Conservation (phyloP, 1,140 invertebrate species). For the Goniozus legneri region DNA sequence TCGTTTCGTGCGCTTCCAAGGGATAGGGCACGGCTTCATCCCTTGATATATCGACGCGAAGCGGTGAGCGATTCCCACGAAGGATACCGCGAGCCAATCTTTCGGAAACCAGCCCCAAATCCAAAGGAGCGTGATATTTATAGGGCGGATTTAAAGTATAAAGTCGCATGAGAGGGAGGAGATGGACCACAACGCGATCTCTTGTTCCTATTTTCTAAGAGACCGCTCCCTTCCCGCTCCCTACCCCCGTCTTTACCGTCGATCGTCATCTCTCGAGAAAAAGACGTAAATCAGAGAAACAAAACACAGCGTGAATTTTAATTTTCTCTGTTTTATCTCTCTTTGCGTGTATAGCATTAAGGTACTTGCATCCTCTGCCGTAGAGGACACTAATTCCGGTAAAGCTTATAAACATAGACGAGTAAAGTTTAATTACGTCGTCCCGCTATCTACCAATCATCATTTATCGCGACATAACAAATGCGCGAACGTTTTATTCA, state of each 20-base stretch:
- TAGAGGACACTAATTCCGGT: too few relatives aligned
- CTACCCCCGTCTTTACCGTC: not conserved
- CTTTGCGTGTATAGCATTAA: too few relatives aligned
- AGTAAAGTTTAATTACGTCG: too few relatives aligned
- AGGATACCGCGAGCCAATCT: conserved; percentile 55
- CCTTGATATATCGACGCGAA: conserved; percentile 52
- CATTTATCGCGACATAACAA: conserved; percentile 17
- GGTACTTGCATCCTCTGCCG: too few relatives aligned
- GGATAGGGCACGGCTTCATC: conserved; percentile 40
- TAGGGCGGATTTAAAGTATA: conserved; percentile 56
- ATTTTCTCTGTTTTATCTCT: too few relatives aligned
- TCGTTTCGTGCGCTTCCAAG: conserved; percentile 34
- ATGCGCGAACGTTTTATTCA: conserved; percentile 24
- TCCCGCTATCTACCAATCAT: too few relatives aligned
- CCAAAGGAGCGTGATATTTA: conserved; percentile 55
- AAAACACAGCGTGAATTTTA: too few relatives aligned
- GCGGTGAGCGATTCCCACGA: conserved; percentile 53
- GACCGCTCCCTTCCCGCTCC: conserved; percentile 20
- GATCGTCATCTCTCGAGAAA: too few relatives aligned
- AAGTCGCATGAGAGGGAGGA: conserved; percentile 32
- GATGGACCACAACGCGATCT: conserved; percentile 4
- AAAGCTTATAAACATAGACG: too few relatives aligned
- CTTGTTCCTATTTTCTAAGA: conserved; percentile 48
- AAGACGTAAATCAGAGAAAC: too few relatives aligned
- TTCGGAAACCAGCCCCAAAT: conserved; percentile 54